Evolutionary conservation across 1,140 invertebrate species (phyloP).

Genomic region (Caenorhabditis latens): DNA sequence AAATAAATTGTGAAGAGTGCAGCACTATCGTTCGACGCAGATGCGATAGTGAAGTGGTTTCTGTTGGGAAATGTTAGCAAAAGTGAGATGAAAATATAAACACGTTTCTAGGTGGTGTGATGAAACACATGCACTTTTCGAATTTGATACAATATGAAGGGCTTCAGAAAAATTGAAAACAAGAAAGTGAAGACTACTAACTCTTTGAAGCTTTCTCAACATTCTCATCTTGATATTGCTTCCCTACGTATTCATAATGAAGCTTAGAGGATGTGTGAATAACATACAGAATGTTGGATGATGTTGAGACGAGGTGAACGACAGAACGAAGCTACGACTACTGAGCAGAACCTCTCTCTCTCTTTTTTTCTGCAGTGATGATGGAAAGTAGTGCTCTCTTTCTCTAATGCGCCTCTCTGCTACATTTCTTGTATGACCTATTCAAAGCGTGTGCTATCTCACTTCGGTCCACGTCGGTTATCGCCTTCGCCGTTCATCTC

Average conservation of each 20-base stretch:
- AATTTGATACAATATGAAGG: no score
- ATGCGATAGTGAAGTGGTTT: not conserved
- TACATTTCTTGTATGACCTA: not conserved
- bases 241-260: not conserved
- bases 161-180: no score
- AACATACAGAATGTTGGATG: not conserved
- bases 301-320: not conserved
- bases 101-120: no score
- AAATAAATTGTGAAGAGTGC: not conserved
- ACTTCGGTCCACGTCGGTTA: not conserved
- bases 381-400: no score
- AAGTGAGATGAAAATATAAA: not conserved
- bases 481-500: slow-evolving; percentile 22
- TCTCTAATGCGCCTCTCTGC: not conserved
- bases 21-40: not conserved
- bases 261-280: not conserved
- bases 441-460: not conserved
- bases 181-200: no score
- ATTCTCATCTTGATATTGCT: not conserved
- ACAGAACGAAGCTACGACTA: not conserved
- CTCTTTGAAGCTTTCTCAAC: not conserved
- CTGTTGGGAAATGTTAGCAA: not conserved
- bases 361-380: not conserved
- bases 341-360: not conserved
- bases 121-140: no score